Base-by-base conservation (phyloP, 2,888 invertebrate genomes). In the Sialis fuliginosa region DNA sequence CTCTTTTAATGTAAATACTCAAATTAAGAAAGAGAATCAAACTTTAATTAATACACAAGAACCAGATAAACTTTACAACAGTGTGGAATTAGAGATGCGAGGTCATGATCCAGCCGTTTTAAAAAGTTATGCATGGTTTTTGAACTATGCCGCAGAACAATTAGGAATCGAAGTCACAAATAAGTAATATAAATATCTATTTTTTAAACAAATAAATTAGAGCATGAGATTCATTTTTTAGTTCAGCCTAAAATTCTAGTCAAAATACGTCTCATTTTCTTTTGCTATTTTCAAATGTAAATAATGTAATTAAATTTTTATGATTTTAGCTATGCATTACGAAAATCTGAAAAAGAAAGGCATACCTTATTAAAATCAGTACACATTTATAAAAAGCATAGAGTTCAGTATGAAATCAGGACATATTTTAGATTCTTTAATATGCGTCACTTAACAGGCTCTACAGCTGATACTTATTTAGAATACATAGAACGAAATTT, bases 401-500 rank as follows among this genome's bases (percentile, higher is more conserved):
- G 81, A 59, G 90, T 91, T 0, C 96, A 97, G 59, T 98, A 98
- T 64, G 98, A 98, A 70, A 76, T 84, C 12, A 74, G 97, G 55
- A 97, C 97, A 4, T 86, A 95, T 65, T 95, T 82, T 63, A 76
- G 83, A 50, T 83, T 84, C 57, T 70, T 95, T 58, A 79, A 85
- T 56, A 76, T 93, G 32, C 78, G 82, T 56, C 74, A 83, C 56
- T 60, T 98, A 8, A 98, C 98, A 0, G 93, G 91, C 1, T 95
- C 95, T 4, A 98, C 97, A 8, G 83, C 93, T 43, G 90, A 90
- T 54, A 96, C 97, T 7, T 87, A 88, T 61, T 66, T 98, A 46
- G 98, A 98, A 68, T 98, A 98, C 62, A 78, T 96, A 49, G 82
- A 98, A 64, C 72, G 97, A 56, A 97, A 97, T 70, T 71, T 98